Evolutionary conservation across 2,113 vertebrate genomes (phyloP).

Genomic region (Aplodontia rufa): DNA sequence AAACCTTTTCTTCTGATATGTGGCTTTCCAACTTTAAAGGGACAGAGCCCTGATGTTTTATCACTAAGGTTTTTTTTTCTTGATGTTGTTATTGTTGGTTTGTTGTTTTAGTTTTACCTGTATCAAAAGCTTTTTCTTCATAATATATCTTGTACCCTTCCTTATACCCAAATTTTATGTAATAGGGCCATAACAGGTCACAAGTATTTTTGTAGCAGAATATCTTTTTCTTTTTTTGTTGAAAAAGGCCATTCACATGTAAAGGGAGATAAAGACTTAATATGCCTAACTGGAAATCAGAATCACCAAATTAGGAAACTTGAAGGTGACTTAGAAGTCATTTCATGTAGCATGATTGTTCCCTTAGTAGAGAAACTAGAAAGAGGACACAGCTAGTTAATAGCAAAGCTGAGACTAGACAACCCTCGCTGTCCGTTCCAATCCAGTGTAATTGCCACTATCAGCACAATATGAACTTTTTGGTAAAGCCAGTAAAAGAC

Average conservation of each 20-base stretch:
- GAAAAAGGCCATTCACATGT: neutral
- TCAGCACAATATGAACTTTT: neutral
- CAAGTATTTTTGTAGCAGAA: neutral
- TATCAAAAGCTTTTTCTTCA: neutral
- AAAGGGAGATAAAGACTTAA: neutral
- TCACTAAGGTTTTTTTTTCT: too few relatives aligned
- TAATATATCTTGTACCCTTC: neutral
- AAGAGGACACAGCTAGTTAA: neutral
- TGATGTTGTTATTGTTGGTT: neutral
- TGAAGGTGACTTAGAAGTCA: neutral
- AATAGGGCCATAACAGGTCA: neutral
- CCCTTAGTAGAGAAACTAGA: neutral
- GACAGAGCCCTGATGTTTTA: neutral
- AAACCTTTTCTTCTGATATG: neutral
- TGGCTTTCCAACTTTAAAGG: constrained; percentile 5
- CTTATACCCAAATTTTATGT: neutral
- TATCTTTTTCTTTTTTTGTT: neutral
- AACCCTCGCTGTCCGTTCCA: neutral
- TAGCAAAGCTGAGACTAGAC: neutral
- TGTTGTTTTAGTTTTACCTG: neutral
- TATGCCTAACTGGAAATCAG: constrained; percentile 15
- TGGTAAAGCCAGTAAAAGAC: neutral
- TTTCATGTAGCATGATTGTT: neutral
- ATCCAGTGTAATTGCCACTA: neutral
- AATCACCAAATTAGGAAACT: neutral